Percentiles rank a stretch among this genome's conserved stretches.
Evolutionary conservation across 2,888 invertebrate species (phyloP).

Genomic region (Folsomia manolachei): DNA sequence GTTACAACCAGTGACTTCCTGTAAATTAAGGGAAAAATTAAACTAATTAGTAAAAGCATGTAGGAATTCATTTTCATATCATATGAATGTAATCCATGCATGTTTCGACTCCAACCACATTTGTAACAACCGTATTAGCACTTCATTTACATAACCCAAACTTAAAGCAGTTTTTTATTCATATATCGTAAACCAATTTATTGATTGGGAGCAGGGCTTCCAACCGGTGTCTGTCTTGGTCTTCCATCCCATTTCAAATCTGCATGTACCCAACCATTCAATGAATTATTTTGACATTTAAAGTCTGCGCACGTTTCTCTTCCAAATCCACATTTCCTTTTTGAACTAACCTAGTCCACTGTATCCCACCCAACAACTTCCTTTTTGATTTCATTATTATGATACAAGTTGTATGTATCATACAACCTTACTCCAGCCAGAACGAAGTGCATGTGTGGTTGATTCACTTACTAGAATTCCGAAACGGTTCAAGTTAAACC

Average conservation of each 20-base stretch:
- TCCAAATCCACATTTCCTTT: too few relatives aligned
- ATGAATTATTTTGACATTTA: not conserved
- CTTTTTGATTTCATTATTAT: not conserved
- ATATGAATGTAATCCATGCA: too few relatives aligned
- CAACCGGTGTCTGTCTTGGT: not conserved
- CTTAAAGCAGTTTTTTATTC: too few relatives aligned
- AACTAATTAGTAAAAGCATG: too few relatives aligned
- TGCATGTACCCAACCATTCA: not conserved
- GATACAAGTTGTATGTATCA: too few relatives aligned
- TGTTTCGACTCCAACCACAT: too few relatives aligned
- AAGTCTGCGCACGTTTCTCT: not conserved
- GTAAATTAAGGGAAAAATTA: constrained; percentile 56
- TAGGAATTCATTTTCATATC: too few relatives aligned
- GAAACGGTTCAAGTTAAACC: too few relatives aligned
- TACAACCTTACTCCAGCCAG: not conserved
- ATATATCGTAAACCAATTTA: not conserved
- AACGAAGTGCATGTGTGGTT: too few relatives aligned
- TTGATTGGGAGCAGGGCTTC: not conserved
- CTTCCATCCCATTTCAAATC: not conserved
- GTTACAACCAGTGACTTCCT: constrained; percentile 78
- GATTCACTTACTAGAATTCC: too few relatives aligned
- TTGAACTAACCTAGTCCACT: not conserved
- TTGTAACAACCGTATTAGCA: too few relatives aligned
- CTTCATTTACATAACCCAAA: too few relatives aligned
- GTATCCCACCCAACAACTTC: not conserved